Base-by-base conservation (phyloP, 2,888 invertebrate species). In the Caenorhabditis sp. region DNA sequence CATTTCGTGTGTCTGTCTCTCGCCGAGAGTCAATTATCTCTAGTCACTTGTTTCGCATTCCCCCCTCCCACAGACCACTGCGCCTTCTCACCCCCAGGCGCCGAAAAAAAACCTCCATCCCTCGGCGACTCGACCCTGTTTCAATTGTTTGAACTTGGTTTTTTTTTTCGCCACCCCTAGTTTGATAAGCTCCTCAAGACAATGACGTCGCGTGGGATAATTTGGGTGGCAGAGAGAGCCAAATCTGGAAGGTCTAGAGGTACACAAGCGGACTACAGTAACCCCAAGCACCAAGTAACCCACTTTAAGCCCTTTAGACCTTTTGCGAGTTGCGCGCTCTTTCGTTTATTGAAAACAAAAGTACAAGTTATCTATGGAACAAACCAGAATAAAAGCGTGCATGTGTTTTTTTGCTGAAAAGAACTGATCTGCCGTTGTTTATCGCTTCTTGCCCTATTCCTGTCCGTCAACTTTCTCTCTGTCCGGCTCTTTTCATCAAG, bases 361-460 rank as follows among this genome's bases (percentile, higher is more conserved):
- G 61, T 46, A 62, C 71, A 71, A 35, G 56, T 71, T 71, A 56
- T 71, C 55, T 61, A 15, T 62, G 56, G 55, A 71, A 56, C 62
- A 56, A 56, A 56, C 55, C 55, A 62, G 61, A 71, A 62, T 62
- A 20, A 32, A 39, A 20, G 52, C 43, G 35, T 50, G 27, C 50
- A 58, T 56, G 46, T 65, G 53, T 58, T 68, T 70, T 58, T 59
- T 70, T 53, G 63, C 63, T 45, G 41, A 58, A 59, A 68, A 70
- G 35, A 68, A 58, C 43, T 70, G 59, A 70, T 70, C 58, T 58
- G 56, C 30, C 59, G 68, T 70, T 70, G 68, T 70, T 70, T 70
- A 45, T 70, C 45, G 45, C 59, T 68, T 52, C 52, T 66, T 68
- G 59, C 26, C 45, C 50, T 52, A 56, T 68, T 55, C 39, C 27